Conservation (phyloP, 2,888 invertebrate species). For the Macroteleia sp. region DNA sequence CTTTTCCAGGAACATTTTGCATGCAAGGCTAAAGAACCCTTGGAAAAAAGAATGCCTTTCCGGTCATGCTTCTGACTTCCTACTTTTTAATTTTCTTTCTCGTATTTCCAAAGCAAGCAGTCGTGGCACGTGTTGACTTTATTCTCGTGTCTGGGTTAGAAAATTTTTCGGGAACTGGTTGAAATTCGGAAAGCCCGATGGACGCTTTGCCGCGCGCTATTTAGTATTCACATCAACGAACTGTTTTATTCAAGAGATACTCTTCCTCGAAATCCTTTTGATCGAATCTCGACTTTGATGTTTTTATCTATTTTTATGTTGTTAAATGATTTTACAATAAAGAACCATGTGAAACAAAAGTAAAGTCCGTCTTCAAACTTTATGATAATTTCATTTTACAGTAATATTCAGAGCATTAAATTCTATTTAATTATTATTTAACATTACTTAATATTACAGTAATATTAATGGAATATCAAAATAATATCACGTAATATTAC, state of each 20-base stretch:
- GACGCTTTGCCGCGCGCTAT: slow-evolving; percentile 12
- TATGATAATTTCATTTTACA: too few relatives aligned
- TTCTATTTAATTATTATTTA: too few relatives aligned
- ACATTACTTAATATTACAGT: too few relatives aligned
- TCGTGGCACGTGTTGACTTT: slow-evolving; percentile 34
- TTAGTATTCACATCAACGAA: slow-evolving; percentile 34
- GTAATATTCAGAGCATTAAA: too few relatives aligned
- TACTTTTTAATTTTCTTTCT: slow-evolving; percentile 60
- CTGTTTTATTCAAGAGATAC: slow-evolving; percentile 43
- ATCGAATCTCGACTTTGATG: slow-evolving; percentile 56
- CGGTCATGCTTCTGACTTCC: too few relatives aligned
- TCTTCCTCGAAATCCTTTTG: slow-evolving; percentile 54
- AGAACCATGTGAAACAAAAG: too few relatives aligned
- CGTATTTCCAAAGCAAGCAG: slow-evolving; percentile 27
- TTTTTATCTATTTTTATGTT: slow-evolving; percentile 18
- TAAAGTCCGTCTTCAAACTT: not conserved
- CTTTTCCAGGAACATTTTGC: not conserved
- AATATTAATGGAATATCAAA: too few relatives aligned
- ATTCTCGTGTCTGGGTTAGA: slow-evolving; percentile 14
- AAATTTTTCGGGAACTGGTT: slow-evolving; percentile 46
- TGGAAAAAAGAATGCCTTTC: too few relatives aligned
- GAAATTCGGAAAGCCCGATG: slow-evolving; percentile 47
- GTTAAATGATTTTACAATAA: too few relatives aligned
- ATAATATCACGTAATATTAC: too few relatives aligned
- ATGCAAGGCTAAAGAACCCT: not conserved